Evolutionary conservation across 2,888 invertebrate genomes (phyloP), one percentile per base, ranked within the genome.

Genomic region (Lithophane socia): DNA sequence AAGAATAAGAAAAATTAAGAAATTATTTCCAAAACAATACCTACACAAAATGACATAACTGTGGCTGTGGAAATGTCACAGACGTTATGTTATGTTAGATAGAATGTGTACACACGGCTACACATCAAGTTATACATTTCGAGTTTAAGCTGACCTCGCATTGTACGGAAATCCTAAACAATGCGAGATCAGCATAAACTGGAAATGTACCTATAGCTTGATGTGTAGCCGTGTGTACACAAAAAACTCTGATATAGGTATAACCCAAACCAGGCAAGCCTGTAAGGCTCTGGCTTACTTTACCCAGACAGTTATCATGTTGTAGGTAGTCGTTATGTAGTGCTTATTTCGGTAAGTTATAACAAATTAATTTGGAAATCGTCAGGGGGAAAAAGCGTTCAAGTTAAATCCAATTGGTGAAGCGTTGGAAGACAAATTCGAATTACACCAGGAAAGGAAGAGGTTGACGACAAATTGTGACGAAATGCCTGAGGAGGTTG

Each of bases 401-500:
- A 97, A 97, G 89, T 94, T 97, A 89, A 98, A 98, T 92, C 97
- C 98, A 0, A 97, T 97, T 84, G 98, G 98, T 0, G 97, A 97
- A 92, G 97, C 97, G 97, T 97, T 98, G 73, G 97, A 97, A 90
- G 98, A 97, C 0, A 97, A 97, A 47, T 97, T 97, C 88, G 97
- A 97, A 77, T 92, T 97, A 58, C 95, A 97, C 84, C 97, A 97
- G 42, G 97, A 97, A 84, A 93, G 90, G 77, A 81, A 97, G 21
- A 85, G 97, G 73, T 94, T 95, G 49, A 94, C 94, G 83, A 95
- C 58, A 58, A 24, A 63, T 60, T 37, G 58, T 42, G 73, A 72
- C 24, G 84, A 86, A 77, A 73, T 29, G 29, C 75, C 69, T 61
- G 71, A 70, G 58, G 75, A 76, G 42, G 63, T 64, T 60, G 42